phyloP scores from a whole-genome alignment of 2,888 invertebrate species.

The Erebia epiphron region DNA sequence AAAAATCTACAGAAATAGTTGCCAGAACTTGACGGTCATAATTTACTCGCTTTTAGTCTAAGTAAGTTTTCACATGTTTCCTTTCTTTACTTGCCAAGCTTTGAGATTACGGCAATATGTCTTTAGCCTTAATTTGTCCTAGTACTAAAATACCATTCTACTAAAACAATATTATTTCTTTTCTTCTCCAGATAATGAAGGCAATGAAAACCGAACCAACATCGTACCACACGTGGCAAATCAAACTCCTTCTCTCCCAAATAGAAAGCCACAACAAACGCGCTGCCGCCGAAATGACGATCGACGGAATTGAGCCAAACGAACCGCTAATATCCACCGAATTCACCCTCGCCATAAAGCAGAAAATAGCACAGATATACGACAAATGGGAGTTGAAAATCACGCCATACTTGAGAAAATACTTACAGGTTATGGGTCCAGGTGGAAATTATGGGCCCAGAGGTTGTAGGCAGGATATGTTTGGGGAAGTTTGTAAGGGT shows the following conservation, averaged over 20 bases:
- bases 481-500: background rate
- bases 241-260: conserved; percentile 86
- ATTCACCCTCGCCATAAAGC: conserved; percentile 84
- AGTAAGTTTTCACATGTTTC: too few relatives aligned
- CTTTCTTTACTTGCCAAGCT: too few relatives aligned
- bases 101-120: too few relatives aligned
- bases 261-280: conserved; percentile 65
- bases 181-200: conserved; percentile 77
- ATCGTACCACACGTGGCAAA: conserved; percentile 87
- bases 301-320: conserved; percentile 58
- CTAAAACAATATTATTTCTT: conserved; percentile 2
- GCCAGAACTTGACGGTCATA: too few relatives aligned
- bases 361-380: conserved; percentile 78
- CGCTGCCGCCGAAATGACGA: conserved; percentile 55
- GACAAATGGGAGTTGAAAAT: conserved; percentile 81
- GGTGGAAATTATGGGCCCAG: background rate
- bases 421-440: conserved; percentile 59
- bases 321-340: conserved; percentile 84
- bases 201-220: conserved; percentile 78
- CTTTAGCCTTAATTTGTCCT: too few relatives aligned
- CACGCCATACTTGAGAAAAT: conserved; percentile 71
- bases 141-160: too few relatives aligned
- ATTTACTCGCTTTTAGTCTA: too few relatives aligned
- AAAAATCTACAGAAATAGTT: too few relatives aligned
- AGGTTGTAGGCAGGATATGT: conserved; percentile 37